Evolutionary conservation across 2,113 vertebrate species (phyloP).

Genomic region (Gulo gulo): DNA sequence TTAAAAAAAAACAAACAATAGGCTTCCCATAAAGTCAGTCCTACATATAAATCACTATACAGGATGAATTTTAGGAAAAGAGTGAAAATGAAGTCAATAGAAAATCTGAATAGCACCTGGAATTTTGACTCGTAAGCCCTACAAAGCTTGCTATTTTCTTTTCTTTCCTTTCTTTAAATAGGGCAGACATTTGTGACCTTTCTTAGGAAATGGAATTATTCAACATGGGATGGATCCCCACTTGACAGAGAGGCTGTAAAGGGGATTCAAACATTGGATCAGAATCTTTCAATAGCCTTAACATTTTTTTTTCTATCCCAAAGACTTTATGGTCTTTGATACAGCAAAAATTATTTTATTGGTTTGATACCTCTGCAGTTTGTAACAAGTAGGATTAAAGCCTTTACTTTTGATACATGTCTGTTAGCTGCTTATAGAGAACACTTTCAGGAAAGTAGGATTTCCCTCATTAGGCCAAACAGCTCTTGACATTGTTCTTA

Average conservation of each 20-base stretch:
- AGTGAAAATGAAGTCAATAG: neutral
- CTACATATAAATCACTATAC: neutral
- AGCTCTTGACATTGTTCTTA: neutral
- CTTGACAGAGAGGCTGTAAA: neutral
- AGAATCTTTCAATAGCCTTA: constrained; percentile 10
- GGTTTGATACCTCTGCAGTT: neutral
- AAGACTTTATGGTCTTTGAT: neutral
- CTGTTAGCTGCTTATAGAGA: neutral
- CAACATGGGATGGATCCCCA: neutral
- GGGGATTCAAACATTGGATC: constrained; percentile 12
- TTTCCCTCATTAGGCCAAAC: neutral
- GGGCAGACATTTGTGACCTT: neutral
- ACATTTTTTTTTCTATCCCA: neutral
- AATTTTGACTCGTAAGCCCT: neutral
- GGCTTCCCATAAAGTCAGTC: neutral
- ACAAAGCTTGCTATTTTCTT: neutral
- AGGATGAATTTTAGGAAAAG: constrained; percentile 22
- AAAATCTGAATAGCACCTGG: neutral
- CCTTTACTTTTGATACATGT: neutral
- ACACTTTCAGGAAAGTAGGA: neutral
- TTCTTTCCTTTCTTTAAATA: neutral
- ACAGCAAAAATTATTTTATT: neutral
- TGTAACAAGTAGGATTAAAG: constrained; percentile 10
- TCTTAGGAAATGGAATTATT: neutral
- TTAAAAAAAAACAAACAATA: neutral